These are phyloP conservation scores for Ectobius pallidus DNA, from an alignment of 2,888 invertebrate species.

Conservation along the genomic window DNA sequence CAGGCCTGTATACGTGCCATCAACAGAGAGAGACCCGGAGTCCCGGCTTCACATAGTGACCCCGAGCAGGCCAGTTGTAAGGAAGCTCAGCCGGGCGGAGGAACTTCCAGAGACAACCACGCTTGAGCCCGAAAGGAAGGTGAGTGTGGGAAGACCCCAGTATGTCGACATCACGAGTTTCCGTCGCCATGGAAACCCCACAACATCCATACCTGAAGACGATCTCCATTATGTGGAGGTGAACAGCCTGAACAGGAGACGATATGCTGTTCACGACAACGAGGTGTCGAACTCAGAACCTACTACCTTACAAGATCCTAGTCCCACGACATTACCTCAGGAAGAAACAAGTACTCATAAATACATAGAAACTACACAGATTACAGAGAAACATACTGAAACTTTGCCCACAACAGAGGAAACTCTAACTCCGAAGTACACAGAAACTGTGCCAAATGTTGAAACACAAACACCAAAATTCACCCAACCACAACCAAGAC, in stretches of 20 bases:
- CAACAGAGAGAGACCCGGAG: slow-evolving; percentile 1
- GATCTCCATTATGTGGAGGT: neutral
- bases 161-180: slow-evolving; percentile 9
- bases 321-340: too few relatives aligned
- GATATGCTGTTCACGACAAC: neutral
- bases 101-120: slow-evolving; percentile 33
- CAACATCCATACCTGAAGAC: neutral
- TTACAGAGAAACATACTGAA: too few relatives aligned
- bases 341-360: too few relatives aligned
- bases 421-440: too few relatives aligned
- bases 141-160: slow-evolving; percentile 30
- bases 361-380: too few relatives aligned
- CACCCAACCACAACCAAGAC: neutral
- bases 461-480: neutral
- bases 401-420: too few relatives aligned
- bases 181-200: neutral
- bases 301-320: too few relatives aligned
- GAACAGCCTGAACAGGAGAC: neutral
- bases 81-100: slow-evolving; percentile 45
- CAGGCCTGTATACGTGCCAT: slow-evolving; percentile 1
- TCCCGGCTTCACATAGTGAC: slow-evolving; percentile 5
- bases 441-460: too few relatives aligned
- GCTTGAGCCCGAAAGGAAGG: slow-evolving; percentile 14
- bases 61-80: neutral
- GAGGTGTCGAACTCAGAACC: neutral